Conservation (phyloP, 2,113 vertebrate species). For the Zosterops pallidus region DNA sequence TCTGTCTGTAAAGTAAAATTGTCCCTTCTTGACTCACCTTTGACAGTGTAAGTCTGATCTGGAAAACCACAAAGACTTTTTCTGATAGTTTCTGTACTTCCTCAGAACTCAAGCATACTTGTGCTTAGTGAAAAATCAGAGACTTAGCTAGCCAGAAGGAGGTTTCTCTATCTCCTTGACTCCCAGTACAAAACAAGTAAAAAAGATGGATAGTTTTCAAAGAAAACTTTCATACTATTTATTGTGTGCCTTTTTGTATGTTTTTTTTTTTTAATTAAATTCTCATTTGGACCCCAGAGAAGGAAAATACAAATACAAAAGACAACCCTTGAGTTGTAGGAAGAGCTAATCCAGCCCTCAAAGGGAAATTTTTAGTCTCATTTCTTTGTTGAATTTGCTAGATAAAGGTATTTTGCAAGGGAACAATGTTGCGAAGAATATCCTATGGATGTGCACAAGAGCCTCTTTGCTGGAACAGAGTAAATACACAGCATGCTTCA, state of each 20-base stretch:
- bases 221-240: not conserved
- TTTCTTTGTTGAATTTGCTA: not conserved
- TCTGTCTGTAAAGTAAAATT: not conserved
- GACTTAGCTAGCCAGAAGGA: not conserved
- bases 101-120: not conserved
- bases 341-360: not conserved
- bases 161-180: not conserved
- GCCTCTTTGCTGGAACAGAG: not conserved
- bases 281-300: not conserved
- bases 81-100: not conserved
- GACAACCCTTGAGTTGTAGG: not conserved
- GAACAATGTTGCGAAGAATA: not conserved
- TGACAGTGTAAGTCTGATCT: not conserved
- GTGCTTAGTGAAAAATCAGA: not conserved
- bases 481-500: not conserved
- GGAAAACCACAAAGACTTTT: not conserved
- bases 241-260: not conserved
- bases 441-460: not conserved
- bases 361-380: not conserved
- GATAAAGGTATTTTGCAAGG: not conserved
- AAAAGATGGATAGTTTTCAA: not conserved
- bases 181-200: not conserved
- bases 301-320: not conserved
- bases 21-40: not conserved
- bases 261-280: not conserved